Evolutionary conservation across 2,113 vertebrate genomes (phyloP).

Genomic region (Cepphus grylle): DNA sequence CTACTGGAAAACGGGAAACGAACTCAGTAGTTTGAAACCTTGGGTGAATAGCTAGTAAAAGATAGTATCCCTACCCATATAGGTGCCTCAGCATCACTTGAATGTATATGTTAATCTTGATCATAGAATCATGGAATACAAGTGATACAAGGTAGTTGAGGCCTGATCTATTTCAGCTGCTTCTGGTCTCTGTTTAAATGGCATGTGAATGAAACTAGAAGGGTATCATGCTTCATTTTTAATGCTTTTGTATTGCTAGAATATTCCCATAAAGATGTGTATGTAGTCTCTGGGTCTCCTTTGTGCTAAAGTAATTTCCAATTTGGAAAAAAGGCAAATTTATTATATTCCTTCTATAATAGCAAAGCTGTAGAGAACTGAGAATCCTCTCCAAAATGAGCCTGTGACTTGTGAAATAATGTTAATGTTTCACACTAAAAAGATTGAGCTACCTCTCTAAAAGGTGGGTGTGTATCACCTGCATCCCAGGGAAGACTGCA

Average conservation of each 20-base stretch:
- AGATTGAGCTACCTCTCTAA: not conserved
- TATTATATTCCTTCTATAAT: not conserved
- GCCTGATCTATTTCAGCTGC: not conserved
- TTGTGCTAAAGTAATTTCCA: not conserved
- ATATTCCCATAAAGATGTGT: not conserved
- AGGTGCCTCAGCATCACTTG: not conserved
- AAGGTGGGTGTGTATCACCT: not conserved
- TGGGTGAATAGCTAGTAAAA: not conserved
- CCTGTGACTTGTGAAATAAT: not conserved
- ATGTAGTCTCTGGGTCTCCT: not conserved
- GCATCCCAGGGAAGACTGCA: not conserved
- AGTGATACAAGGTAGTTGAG: not conserved
- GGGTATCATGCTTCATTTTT: not conserved
- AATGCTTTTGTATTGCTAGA: not conserved
- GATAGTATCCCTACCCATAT: not conserved
- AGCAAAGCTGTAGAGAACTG: not conserved
- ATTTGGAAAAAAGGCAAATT: not conserved
- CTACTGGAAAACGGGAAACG: not conserved
- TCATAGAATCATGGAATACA: no score
- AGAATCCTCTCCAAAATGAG: not conserved
- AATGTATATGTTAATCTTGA: not conserved
- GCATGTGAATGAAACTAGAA: not conserved
- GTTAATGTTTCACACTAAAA: not conserved
- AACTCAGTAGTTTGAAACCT: not conserved
- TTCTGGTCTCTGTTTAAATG: not conserved